A percentile compares a stretch with the other conserved stretches of the same genome.
phyloP scores from a whole-genome alignment of 2,797 vertebrate genomes.

The Tenualosa ilisha region DNA sequence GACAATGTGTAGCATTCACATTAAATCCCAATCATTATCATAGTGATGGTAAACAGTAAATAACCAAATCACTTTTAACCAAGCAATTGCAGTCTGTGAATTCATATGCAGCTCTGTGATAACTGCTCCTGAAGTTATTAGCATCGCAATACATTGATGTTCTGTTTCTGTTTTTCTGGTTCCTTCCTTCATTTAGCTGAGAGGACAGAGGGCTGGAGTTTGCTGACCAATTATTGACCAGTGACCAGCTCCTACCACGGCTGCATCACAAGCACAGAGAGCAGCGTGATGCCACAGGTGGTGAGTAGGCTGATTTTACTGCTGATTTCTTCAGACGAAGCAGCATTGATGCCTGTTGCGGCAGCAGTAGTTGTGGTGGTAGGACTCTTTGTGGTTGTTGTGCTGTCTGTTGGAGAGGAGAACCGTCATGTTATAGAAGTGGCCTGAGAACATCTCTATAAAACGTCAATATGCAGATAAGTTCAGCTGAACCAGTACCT shows the following conservation, averaged over 20 bases:
- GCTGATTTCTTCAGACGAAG: not conserved
- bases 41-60: too few relatives aligned
- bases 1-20: too few relatives aligned
- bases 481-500: not conserved
- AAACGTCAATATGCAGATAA: not conserved
- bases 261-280: slow-evolving; percentile 6
- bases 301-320: not conserved
- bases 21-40: too few relatives aligned
- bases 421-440: not conserved
- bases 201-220: not conserved
- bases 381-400: not conserved
- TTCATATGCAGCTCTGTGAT: too few relatives aligned
- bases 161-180: not conserved
- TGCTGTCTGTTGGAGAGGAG: not conserved
- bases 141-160: too few relatives aligned
- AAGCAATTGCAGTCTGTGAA: too few relatives aligned
- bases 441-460: not conserved
- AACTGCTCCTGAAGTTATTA: too few relatives aligned
- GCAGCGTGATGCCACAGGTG: not conserved
- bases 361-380: not conserved
- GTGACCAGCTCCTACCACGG: not conserved
- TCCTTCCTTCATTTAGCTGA: not conserved
- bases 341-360: not conserved
- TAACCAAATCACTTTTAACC: too few relatives aligned
- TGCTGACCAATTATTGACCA: too few relatives aligned